Evolutionary conservation across 1,140 invertebrate genomes (phyloP).

Genomic region (Bombyx mandarina): DNA sequence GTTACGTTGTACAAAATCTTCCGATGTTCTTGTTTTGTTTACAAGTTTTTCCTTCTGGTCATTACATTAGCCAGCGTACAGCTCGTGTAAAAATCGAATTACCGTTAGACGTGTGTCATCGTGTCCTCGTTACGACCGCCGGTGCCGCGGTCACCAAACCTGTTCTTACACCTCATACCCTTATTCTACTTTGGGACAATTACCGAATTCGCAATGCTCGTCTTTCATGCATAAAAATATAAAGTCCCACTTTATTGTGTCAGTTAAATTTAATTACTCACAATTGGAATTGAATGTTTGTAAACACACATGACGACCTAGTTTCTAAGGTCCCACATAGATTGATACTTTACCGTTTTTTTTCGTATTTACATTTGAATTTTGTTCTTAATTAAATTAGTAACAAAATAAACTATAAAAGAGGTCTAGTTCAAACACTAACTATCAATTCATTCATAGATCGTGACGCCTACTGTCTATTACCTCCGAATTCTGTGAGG

Average conservation of each 20-base stretch:
- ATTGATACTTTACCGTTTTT: no score
- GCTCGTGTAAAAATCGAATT: slow-evolving; percentile 44
- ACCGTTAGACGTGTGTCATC: slow-evolving; percentile 66
- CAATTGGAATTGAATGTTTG: no score
- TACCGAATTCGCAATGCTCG: slow-evolving; percentile 22
- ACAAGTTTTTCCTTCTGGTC: slow-evolving; percentile 37
- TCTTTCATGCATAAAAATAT: no score
- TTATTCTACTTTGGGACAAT: slow-evolving; percentile 43
- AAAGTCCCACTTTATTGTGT: no score
- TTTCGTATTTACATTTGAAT: no score
- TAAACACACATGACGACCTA: no score
- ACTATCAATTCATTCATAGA: neutral
- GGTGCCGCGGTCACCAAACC: slow-evolving; percentile 52
- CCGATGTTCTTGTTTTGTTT: slow-evolving; percentile 6
- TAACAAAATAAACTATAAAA: neutral
- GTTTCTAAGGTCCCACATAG: no score
- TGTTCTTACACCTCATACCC: slow-evolving; percentile 58
- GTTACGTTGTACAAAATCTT: no score
- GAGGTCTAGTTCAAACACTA: neutral
- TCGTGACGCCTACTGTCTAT: neutral
- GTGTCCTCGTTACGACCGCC: slow-evolving; percentile 54
- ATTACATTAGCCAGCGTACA: slow-evolving; percentile 25
- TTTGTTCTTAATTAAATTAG: neutral
- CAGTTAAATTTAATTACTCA: no score
- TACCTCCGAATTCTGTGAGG: neutral